Evolutionary conservation across 2,888 invertebrate genomes (phyloP).

Genomic region (Adineta ricciae): DNA sequence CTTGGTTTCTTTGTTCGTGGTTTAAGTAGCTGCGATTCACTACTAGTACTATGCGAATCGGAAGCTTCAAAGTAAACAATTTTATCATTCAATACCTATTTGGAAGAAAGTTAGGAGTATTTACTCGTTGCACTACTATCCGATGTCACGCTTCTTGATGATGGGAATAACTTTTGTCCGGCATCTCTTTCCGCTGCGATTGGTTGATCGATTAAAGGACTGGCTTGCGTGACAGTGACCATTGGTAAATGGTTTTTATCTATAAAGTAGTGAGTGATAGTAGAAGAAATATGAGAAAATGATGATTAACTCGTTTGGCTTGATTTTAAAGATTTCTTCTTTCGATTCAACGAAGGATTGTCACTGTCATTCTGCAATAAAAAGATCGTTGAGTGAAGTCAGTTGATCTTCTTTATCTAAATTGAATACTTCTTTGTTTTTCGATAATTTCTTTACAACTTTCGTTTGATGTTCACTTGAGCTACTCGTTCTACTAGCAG

Average conservation of each 20-base stretch:
- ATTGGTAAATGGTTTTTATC: not conserved
- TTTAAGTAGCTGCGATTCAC: not conserved
- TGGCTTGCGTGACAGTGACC: not conserved
- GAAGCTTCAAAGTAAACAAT: not conserved
- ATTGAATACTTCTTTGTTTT: not conserved
- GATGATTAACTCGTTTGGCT: not conserved
- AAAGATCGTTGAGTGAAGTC: not conserved
- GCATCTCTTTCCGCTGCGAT: not conserved
- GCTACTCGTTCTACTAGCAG: not conserved
- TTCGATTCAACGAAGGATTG: not conserved
- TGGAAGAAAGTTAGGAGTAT: not conserved
- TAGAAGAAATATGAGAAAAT: not conserved
- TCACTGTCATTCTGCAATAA: not conserved
- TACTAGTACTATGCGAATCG: not conserved
- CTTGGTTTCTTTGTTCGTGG: not conserved
- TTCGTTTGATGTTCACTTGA: not conserved
- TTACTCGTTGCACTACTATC: not conserved
- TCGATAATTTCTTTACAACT: not conserved
- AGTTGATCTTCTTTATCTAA: not conserved
- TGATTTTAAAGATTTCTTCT: not conserved
- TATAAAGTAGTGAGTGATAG: not conserved
- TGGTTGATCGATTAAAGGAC: not conserved
- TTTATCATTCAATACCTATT: not conserved
- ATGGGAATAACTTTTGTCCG: not conserved
- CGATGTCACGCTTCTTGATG: not conserved